These are phyloP conservation scores for Andricus quercusramuli DNA, from an alignment of 2,888 invertebrate genomes.

Conservation along the genomic window DNA sequence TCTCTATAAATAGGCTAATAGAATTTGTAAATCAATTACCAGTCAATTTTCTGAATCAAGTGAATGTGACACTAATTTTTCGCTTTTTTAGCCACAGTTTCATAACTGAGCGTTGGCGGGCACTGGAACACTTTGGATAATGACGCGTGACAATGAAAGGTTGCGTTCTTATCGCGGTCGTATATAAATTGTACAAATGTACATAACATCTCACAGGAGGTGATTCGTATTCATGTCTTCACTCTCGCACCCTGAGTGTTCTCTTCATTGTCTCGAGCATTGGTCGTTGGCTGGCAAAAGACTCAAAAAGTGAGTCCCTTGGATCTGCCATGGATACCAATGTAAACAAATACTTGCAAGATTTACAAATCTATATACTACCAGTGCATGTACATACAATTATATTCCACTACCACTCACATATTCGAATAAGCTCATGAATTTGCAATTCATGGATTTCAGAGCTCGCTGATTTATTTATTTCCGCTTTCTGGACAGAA, in stretches of 20 bases:
- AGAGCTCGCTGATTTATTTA: slow-evolving; percentile 34
- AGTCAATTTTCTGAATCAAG: not conserved
- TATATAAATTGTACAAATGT: slow-evolving; percentile 4
- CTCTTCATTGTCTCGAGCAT: slow-evolving; percentile 20
- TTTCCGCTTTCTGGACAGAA: slow-evolving; percentile 42
- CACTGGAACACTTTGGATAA: slow-evolving; percentile 3
- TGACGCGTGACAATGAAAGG: slow-evolving; percentile 1
- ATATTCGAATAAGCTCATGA: slow-evolving; percentile 9
- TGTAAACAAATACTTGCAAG: slow-evolving; percentile 30
- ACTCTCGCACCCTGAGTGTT: slow-evolving; percentile 10
- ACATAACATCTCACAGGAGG: slow-evolving; percentile 1
- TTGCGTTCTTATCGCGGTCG: not conserved
- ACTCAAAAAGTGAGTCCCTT: slow-evolving; percentile 10
- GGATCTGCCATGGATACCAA: slow-evolving; percentile 27
- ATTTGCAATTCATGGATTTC: slow-evolving; percentile 39
- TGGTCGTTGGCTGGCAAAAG: slow-evolving; percentile 14
- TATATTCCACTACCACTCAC: not conserved
- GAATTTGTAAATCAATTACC: not conserved
- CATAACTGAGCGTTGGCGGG: not conserved
- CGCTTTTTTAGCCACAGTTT: not conserved
- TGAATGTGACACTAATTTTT: not conserved
- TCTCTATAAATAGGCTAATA: not conserved
- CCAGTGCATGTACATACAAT: not conserved
- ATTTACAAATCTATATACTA: slow-evolving; percentile 15
- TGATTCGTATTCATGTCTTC: slow-evolving; percentile 4